phyloP scores from a whole-genome alignment of 2,797 vertebrate genomes.

The Enteromius thamalakanensis region DNA sequence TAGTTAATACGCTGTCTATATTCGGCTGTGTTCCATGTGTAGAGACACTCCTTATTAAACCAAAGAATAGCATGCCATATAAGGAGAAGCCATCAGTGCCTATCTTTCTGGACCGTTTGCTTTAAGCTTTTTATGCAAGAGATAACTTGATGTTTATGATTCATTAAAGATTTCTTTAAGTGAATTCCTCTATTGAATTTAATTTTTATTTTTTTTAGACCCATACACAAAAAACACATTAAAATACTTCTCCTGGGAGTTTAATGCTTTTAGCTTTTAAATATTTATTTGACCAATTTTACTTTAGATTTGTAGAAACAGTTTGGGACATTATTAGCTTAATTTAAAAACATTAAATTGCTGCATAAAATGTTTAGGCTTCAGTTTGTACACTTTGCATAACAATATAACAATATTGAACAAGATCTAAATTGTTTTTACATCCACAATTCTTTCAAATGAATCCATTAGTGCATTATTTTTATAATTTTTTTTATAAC shows the following conservation, averaged over 20 bases:
- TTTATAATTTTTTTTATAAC: background rate
- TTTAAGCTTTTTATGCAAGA: background rate
- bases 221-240: background rate
- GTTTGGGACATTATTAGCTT: background rate
- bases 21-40: background rate
- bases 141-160: background rate
- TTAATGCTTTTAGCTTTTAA: background rate
- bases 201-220: background rate
- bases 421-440: background rate
- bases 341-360: background rate
- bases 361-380: background rate
- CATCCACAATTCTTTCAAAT: background rate
- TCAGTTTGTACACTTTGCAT: background rate
- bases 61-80: background rate
- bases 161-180: constrained; percentile 19
- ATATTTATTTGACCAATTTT: background rate
- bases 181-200: background rate
- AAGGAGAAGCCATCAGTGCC: background rate
- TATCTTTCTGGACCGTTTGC: background rate
- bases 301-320: background rate
- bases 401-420: background rate
- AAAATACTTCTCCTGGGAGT: background rate
- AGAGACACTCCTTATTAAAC: background rate
- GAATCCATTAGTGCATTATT: background rate
- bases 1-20: background rate